Conservation (phyloP, 2,113 vertebrate genomes). For the Psammodynastes pulverulentus region DNA sequence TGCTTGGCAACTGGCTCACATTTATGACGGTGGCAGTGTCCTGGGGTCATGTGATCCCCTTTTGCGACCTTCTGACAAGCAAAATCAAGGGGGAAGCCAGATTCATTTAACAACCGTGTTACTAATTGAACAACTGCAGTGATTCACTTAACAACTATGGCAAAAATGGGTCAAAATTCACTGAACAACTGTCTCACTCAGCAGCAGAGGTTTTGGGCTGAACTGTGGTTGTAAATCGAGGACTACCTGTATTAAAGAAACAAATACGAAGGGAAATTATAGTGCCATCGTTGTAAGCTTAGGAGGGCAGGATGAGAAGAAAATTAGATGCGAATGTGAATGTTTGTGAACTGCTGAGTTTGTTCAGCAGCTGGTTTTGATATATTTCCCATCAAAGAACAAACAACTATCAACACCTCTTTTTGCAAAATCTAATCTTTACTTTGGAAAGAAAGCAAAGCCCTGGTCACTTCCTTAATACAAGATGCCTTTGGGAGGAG, state of each 20-base stretch:
- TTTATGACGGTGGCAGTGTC: no score
- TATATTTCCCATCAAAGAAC: constrained; percentile 3
- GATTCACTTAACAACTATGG: no score
- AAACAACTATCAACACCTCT: neutral
- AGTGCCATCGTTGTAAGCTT: neutral
- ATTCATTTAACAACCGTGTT: no score
- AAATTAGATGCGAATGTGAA: neutral
- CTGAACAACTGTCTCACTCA: no score
- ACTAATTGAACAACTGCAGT: no score
- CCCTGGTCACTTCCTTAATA: neutral
- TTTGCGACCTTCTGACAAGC: no score
- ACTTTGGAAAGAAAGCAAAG: neutral
- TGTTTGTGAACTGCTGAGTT: neutral
- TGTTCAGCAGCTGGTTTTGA: constrained; percentile 19
- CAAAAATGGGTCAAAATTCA: no score
- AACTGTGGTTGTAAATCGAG: neutral
- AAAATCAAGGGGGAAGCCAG: no score
- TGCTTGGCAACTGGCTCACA: no score
- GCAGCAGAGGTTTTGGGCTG: neutral
- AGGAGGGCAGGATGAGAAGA: neutral
- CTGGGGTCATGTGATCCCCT: no score
- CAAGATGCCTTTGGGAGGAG: constrained; percentile 15
- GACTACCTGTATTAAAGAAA: neutral
- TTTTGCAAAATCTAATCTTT: neutral
- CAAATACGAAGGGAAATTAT: neutral